Evolutionary conservation across 2,888 invertebrate species (phyloP), one percentile per base, ranked within the genome.

Genomic region (Lamproptera curius): DNA sequence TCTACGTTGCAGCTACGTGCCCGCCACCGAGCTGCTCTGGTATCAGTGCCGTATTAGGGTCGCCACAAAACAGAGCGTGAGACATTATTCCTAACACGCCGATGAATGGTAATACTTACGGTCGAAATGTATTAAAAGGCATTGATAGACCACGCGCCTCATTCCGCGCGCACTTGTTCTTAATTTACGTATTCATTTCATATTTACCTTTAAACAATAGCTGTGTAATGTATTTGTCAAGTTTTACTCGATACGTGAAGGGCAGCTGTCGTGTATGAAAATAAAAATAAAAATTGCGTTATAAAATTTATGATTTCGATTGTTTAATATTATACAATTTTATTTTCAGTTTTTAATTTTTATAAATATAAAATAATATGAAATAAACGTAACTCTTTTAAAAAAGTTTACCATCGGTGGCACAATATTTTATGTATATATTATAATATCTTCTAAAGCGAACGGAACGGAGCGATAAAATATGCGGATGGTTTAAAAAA

Each of bases 1-100:
- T 70, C 67, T 75, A 71, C 75, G 75, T 79, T 72, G 63, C 63
- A 61, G 54, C 67, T 65, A 64, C 73, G 73, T 79, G 76, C 74
- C 65, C 64, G 70, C 64, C 58, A 58, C 59, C 54, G 62, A 58
- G 61, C 65, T 42, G 37, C 40, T 42, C 33, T 37, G 43, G 23
- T 36, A 42, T 46, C 26, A 39, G 36, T 39, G 44, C 42, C 44
- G 46, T 51, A 39, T 55, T 52, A 55, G 36, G 49, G 46, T 48
- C 36, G 39, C 35, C 31, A 46, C 42, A 41, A 62, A 59, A 48
- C 58, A 38, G 62, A 59, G 53, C 63, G 63, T 63, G 63, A 57
- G 62, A 63, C 53, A 51, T 55, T 50, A 50, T 50, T 44, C 49
- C 33, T 41, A 40, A 44, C 49, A 50, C 49, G 49, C 49, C 36